These are phyloP conservation scores for Nomada flava DNA, from an alignment of 2,888 invertebrate genomes.

Conservation along the genomic window DNA sequence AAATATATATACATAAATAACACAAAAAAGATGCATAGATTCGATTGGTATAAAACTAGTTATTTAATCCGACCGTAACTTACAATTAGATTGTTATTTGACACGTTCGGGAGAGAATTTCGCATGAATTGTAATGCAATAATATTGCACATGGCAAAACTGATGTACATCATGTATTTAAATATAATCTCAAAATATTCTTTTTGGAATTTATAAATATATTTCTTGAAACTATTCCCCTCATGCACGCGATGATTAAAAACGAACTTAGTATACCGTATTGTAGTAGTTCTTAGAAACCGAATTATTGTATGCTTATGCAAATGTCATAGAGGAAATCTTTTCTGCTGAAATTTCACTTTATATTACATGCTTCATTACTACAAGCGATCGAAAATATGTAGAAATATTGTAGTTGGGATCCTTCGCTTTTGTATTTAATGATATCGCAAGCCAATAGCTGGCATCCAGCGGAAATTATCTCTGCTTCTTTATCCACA, in stretches of 20 bases:
- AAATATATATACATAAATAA: too few species aligned
- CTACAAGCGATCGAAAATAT: not conserved
- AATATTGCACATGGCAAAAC: not conserved
- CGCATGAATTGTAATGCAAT: not conserved
- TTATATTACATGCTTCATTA: not conserved
- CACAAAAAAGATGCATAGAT: not conserved
- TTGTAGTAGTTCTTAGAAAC: too few species aligned
- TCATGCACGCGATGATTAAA: too few species aligned
- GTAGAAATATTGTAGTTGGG: not conserved
- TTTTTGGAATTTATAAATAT: too few species aligned
- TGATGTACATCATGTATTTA: not conserved
- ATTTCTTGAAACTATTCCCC: too few species aligned
- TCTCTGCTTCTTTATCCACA: not conserved
- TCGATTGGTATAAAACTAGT: not conserved
- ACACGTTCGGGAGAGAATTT: not conserved
- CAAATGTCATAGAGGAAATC: too few species aligned
- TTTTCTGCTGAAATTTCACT: too few species aligned
- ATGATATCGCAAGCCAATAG: not conserved
- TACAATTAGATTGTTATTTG: not conserved
- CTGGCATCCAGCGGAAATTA: not conserved
- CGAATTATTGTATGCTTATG: too few species aligned
- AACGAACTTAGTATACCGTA: too few species aligned
- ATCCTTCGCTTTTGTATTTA: not conserved
- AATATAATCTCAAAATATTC: too few species aligned
- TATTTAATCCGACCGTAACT: not conserved